Percentiles rank a stretch among this genome's conserved stretches.
These are phyloP conservation scores for Anolis sagrei DNA, from an alignment of 2,113 vertebrate species.

Conservation along the genomic window DNA sequence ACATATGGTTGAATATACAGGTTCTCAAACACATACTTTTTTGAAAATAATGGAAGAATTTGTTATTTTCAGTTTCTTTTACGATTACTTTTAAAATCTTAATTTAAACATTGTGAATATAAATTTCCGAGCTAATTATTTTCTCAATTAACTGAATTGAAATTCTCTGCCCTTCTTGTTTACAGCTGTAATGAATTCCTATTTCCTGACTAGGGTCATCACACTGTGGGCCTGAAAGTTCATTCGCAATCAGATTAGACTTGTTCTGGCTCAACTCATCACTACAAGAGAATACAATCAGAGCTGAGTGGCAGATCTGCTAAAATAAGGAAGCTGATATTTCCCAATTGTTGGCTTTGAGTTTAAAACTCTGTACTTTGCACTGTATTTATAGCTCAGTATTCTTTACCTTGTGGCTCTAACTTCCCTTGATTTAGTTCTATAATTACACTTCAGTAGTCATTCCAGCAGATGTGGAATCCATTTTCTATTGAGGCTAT, in stretches of 20 bases:
- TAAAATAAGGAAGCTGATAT: not conserved
- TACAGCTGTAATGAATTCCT: not conserved
- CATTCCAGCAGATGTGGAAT: constrained; percentile 34
- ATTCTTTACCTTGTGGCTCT: constrained; percentile 44
- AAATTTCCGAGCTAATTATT: too few species aligned
- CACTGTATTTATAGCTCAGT: constrained; percentile 34
- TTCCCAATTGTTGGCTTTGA: constrained; percentile 37
- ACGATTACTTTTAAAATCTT: too few species aligned
- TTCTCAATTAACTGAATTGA: too few species aligned
- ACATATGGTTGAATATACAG: too few species aligned
- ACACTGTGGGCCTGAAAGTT: not conserved
- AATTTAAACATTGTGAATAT: too few species aligned
- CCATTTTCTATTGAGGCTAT: constrained; percentile 13
- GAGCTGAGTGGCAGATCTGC: not conserved
- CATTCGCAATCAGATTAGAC: not conserved
- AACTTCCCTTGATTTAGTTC: constrained; percentile 29
- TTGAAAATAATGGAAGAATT: too few species aligned
- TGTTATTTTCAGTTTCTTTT: too few species aligned
- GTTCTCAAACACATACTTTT: too few species aligned
- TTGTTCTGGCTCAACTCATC: constrained; percentile 3
- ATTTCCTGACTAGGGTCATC: too few species aligned
- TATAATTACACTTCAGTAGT: constrained; percentile 48
- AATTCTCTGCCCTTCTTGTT: not conserved
- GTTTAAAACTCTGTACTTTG: constrained; percentile 23
- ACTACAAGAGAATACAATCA: constrained; percentile 47